Evolutionary conservation across 2,113 vertebrate species (phyloP), one percentile per base, ranked within the genome.

Genomic region (Apodemus speciosus): DNA sequence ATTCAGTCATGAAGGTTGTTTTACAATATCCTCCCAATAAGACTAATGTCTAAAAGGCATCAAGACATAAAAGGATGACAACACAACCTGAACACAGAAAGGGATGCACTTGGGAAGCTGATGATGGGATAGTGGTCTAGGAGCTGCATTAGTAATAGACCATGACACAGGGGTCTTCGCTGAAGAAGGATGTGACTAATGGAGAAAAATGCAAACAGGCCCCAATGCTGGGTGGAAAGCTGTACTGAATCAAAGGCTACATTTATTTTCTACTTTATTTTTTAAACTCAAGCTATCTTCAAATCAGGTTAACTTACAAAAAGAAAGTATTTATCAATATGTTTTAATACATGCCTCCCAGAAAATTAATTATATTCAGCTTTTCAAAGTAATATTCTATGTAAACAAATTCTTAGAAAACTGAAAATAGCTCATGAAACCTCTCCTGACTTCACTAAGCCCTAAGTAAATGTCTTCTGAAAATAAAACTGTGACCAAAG

Each of bases 381-480:
- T 80, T 76, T 91, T 68, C 30, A 81, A 92, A 89, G 20, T 56
- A 60, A 62, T 79, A 43, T 56, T 93, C 53, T 14, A 1, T 83
- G 16, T 73, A 40, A 93, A 81, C 18, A n/a, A 92, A 6, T 38
- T 69, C 66, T 87, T 80, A 91, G 35, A 64, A 95, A 94, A 92
- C 40, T 94, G 51, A 89, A 75, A 66, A 16, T 30, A 60, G 4
- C 2, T 91, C 49, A 64, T 8, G 10, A 14, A 32, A 51, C 13
- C 1, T 73, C 38, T 85, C 51, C 43, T 11, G n/a, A 11, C 77
- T 87, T 43, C 40, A 53, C 13, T 81, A 18, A 86, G 35, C 16
- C 46, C 27, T 49, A 66, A 83, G 20, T 85, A 89, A 91, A 38
- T 87, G 30, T 69, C 16, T 94, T 66, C 40, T 68, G 76, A 92